Percentiles rank a stretch among this genome's conserved stretches.
phyloP scores from a whole-genome alignment of 2,888 invertebrate genomes.

The Lasiommata megera region DNA sequence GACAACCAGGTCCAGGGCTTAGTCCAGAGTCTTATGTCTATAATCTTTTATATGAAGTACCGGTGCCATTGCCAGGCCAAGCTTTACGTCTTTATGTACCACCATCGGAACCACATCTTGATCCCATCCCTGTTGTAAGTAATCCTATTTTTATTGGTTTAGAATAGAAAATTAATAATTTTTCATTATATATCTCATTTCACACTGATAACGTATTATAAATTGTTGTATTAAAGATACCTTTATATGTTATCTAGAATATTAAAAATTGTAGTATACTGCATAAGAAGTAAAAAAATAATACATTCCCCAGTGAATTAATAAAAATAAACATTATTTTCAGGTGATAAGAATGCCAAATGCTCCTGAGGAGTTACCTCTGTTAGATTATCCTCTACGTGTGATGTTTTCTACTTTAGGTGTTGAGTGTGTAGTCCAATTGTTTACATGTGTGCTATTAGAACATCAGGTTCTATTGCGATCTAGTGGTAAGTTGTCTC shows the following conservation, averaged over 20 bases:
- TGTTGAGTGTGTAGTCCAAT: constrained; percentile 94
- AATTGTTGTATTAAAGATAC: too few species aligned
- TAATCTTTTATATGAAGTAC: constrained; percentile 96
- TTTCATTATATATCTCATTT: too few species aligned
- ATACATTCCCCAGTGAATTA: too few species aligned
- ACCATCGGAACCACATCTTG: constrained; percentile 85
- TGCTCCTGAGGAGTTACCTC: constrained; percentile 91
- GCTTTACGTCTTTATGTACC: constrained; percentile 90
- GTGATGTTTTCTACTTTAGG: constrained; percentile 94
- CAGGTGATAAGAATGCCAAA: constrained; percentile 89
- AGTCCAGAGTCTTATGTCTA: constrained; percentile 97
- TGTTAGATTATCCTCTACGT: constrained; percentile 95
- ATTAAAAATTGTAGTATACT: too few species aligned
- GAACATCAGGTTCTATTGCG: constrained; percentile 98
- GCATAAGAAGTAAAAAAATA: too few species aligned
- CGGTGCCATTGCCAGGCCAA: constrained; percentile 93
- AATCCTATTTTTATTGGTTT: too few species aligned
- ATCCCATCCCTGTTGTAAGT: constrained; percentile 83
- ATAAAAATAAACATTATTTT: constrained; percentile 32
- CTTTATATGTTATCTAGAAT: too few species aligned
- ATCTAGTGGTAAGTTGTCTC: constrained; percentile 87
- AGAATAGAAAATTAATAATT: too few species aligned
- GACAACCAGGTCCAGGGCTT: constrained; percentile 87
- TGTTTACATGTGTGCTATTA: constrained; percentile 96
- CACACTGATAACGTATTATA: too few species aligned